Base-by-base conservation (phyloP, 2,797 vertebrate genomes). In the Amniataba percoides region DNA sequence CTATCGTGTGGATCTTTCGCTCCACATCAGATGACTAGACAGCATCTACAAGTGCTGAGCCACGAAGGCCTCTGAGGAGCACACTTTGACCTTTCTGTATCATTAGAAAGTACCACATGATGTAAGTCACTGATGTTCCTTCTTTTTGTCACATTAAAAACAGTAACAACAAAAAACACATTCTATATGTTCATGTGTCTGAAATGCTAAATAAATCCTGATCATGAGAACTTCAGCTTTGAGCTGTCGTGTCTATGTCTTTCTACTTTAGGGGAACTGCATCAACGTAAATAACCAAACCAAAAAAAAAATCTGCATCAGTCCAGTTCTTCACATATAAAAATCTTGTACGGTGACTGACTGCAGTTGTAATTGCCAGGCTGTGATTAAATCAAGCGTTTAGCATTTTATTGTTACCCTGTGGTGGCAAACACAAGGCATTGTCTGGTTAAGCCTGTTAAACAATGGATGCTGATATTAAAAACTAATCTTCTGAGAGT, bases 141-240 rank as follows among this genome's bases (percentile, higher is more conserved):
- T 70, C 1, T 59, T 2, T 67, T 27, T 81, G 40, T 19, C 3
- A 12, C 1, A 55, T 18, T 31, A 31, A 31, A 31, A 39, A 52
- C 2, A 8, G 5, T 9, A 43, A 66, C n/a, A n/a, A n/a, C n/a
- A 42, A 63, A 13, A 56, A 43, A 74, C 8, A 27, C 8, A 10
- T 5, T 58, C 11, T 53, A 21, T 45, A 6, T 62, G 36, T 68
- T 19, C 55, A 16, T 27, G 8, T 58, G 53, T 8, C 67, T 57
- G 27, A 18, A 1, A 68, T 60, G 18, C 7, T 43, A 79, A 85
- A 87, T 89, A 87, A 90, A 90, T n/a, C 10, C 0, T 11, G 10
- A 23, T 31, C 9, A 27, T 63, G 42, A 72, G 42, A 82, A 80
- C 51, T 31, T 69, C 0, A 7, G 4, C 31, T 67, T 23, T 60